A percentile compares a stretch with the other conserved stretches of the same genome.
Conservation (phyloP, 2,888 invertebrate species). For the Lepeophtheirus nordmannii region DNA sequence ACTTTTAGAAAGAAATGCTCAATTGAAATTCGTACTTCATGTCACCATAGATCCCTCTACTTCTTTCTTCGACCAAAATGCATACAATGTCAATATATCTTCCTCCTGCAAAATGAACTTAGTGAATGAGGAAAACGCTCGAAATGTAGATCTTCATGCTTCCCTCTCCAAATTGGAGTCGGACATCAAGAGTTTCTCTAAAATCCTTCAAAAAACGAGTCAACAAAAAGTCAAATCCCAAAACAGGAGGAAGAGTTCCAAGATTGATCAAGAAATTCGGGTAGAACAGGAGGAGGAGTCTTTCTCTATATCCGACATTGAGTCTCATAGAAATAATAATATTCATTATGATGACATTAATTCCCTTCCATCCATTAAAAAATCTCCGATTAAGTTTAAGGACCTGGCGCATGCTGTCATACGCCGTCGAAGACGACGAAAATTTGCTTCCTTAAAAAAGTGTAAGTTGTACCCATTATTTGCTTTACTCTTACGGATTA, state of each 20-base stretch:
- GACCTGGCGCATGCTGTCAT: background rate
- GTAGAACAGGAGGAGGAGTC: background rate
- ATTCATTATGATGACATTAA: background rate
- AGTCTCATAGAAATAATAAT: background rate
- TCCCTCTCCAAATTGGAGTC: slow-evolving; percentile 1
- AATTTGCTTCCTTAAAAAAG: background rate
- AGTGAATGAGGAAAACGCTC: background rate
- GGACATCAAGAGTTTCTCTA: background rate
- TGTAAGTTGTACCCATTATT: background rate
- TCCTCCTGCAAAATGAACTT: background rate
- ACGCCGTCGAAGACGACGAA: background rate
- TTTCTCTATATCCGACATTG: background rate
- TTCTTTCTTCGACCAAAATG: background rate
- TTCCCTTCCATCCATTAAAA: background rate
- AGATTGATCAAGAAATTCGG: background rate
- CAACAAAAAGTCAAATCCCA: too few species aligned
- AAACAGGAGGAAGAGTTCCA: background rate
- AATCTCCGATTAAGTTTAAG: background rate
- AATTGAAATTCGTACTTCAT: too few species aligned
- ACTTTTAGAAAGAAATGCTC: too few species aligned
- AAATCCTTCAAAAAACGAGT: background rate
- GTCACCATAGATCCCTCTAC: background rate
- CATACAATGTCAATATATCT: too few species aligned
- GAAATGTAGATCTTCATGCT: background rate
- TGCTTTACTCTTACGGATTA: background rate